Evolutionary conservation across 2,888 invertebrate species (phyloP).

Genomic region (Heliconius sara): DNA sequence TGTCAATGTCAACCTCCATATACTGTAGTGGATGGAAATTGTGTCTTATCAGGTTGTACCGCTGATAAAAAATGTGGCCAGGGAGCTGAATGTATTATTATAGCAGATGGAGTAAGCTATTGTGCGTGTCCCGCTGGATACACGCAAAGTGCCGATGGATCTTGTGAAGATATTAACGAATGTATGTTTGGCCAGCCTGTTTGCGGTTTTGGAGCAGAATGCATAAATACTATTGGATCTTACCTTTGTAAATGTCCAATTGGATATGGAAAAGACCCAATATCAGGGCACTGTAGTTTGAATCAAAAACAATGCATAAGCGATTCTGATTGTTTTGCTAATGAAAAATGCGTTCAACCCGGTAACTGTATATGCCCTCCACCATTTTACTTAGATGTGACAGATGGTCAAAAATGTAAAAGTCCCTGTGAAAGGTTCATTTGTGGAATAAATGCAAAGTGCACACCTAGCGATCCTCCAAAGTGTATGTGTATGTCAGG

Average conservation of each 20-base stretch:
- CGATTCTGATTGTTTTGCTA: constrained; percentile 92
- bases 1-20: constrained; percentile 95
- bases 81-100: constrained; percentile 95
- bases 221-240: constrained; percentile 90
- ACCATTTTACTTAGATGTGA: constrained; percentile 93
- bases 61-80: constrained; percentile 91
- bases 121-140: constrained; percentile 96
- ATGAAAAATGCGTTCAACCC: constrained; percentile 95
- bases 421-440: constrained; percentile 95
- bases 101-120: constrained; percentile 95
- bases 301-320: constrained; percentile 92
- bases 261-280: constrained; percentile 92
- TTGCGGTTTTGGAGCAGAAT: constrained; percentile 94
- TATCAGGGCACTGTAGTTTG: constrained; percentile 91
- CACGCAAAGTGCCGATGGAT: constrained; percentile 89
- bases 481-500: constrained; percentile 94
- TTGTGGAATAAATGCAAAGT: constrained; percentile 95
- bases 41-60: constrained; percentile 92
- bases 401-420: constrained; percentile 93
- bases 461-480: constrained; percentile 94
- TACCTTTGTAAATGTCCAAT: constrained; percentile 92
- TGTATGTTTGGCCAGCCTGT: constrained; percentile 89
- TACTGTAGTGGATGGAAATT: constrained; percentile 91
- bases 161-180: constrained; percentile 94
- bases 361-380: constrained; percentile 96